Conservation (phyloP, 2,113 vertebrate genomes). For the Machaerirhynchus nigripectus region DNA sequence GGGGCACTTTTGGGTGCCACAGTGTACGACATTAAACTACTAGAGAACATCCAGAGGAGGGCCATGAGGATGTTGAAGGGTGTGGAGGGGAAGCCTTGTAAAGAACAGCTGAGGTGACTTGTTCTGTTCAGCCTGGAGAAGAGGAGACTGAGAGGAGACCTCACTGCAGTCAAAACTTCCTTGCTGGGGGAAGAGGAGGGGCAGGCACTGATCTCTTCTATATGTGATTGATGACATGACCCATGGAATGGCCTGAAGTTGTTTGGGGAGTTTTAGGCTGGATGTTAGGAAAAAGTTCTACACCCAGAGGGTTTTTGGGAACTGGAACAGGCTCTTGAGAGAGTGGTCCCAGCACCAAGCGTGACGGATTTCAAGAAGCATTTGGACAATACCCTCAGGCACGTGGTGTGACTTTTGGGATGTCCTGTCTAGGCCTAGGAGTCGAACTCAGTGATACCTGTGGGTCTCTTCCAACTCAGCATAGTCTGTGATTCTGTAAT, state of each 20-base stretch:
- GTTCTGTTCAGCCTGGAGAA: not conserved
- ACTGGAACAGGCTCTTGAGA: not conserved
- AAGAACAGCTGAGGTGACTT: not conserved
- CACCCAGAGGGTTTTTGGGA: fast-evolving
- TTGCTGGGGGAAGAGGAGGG: not conserved
- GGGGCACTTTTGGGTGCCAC: not conserved
- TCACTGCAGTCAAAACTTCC: not conserved
- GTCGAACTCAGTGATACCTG: not conserved
- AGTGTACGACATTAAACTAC: fast-evolving
- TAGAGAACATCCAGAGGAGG: not conserved
- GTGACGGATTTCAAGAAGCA: not conserved
- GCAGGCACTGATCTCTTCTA: not conserved
- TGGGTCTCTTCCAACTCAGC: not conserved
- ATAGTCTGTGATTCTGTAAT: not conserved
- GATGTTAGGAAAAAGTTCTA: not conserved
- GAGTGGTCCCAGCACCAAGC: too few species aligned
- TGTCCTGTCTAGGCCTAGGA: too few species aligned
- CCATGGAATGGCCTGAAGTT: not conserved
- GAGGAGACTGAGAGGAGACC: not conserved
- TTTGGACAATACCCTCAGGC: not conserved
- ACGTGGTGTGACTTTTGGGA: not conserved
- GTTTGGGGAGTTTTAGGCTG: not conserved
- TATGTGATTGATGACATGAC: not conserved
- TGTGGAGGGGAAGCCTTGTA: not conserved
- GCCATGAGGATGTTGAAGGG: not conserved